Evolutionary conservation across 2,797 vertebrate genomes (phyloP), one percentile per base, ranked within the genome.

Genomic region (Hafferia zeledoni): DNA sequence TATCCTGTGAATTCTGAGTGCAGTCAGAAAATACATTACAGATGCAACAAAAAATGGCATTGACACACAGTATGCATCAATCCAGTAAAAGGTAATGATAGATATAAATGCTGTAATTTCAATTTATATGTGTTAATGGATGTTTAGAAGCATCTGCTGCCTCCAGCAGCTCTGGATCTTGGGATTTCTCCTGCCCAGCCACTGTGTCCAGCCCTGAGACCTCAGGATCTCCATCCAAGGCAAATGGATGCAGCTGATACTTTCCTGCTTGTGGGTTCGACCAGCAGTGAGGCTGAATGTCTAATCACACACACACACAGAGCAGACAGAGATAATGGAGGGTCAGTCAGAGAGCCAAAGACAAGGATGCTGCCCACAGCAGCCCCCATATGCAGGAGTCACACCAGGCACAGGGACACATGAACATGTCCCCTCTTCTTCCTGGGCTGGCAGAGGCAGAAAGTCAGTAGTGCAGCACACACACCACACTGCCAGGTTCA

Each of bases 391-490:
- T 3, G 50, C 28, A 72, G 28, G 35, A 22, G 18, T 79, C 28
- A 35, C 19, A 17, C 1, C 35, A 69, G 31, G 8, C 17, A 43
- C 4, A 9, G 55, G 5, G 23, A 65, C 35, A 47, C 15, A 4
- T 11, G 55, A 28, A 12, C 20, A 39, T 0, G 0, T 52, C 1
- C 17, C 4, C 19, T 30, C 5, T 16, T 82, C 6, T 3, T 23
- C 24, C 20, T 7, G 37, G 7, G 6, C 37, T 13, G 30, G 19
- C 15, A 56, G 43, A 65, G 25, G 4, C 41, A 83, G 39, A 37
- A 24, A 14, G 27, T 68, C 13, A 4, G 24, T 39, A 2, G 8
- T 44, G 46, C 23, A 70, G 31, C 11, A 7, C 53, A 46, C 20
- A 24, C 3, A 4, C 9, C 23, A 4, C 7, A 1, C 19, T 50